Evolutionary conservation across 1,140 invertebrate species (phyloP), one percentile per base, ranked within the genome.

Genomic region (Drosophila azteca): DNA sequence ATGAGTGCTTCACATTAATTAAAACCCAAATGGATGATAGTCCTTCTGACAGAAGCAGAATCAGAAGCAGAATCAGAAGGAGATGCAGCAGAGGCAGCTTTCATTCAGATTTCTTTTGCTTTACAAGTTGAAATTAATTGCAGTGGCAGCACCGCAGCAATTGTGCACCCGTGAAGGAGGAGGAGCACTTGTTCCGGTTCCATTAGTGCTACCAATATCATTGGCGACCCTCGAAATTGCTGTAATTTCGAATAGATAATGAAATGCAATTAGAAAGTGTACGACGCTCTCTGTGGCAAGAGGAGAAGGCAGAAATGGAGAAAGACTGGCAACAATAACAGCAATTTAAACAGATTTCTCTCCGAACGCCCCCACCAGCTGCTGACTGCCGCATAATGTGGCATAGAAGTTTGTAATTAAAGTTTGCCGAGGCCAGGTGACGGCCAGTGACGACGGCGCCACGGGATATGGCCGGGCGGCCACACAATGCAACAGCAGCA

Each of bases 191-290:
- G 61, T 62, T 45, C 58, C 70, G 58, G 44, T 70, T 67, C 55
- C 67, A 77, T 77, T 60, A 70, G 49, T 60, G 69, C 61, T 54
- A 74, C 62, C 52, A 57, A 48, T 57, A 58, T 48, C 35, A 39
- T 13, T 39, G 35, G 35, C 50, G 59, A 43, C 55, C 53, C 76
- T 79, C 43, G 64, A 64, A 65, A 79, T 67, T 50, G 70, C 62
- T 72, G 72, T 80, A 80, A 72, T 80, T 85, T 83, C 65, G 54
- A 67, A 77, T 69, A 75, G 82, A 82, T 85, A 85, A 85, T 81
- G 82, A 82, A 85, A 85, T 87, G 82, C 81, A 85, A 85, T 85
- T 87, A 85, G 78, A 78, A 78, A 65, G 50, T 70, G 62, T 46
- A 48, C 44, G 41, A 54, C 49, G 43, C 43, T 57, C 55, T 20